Percentiles rank a stretch among this genome's conserved stretches.
These are phyloP conservation scores for Cristatella mucedo DNA, from an alignment of 2,888 invertebrate genomes.

Conservation along the genomic window DNA sequence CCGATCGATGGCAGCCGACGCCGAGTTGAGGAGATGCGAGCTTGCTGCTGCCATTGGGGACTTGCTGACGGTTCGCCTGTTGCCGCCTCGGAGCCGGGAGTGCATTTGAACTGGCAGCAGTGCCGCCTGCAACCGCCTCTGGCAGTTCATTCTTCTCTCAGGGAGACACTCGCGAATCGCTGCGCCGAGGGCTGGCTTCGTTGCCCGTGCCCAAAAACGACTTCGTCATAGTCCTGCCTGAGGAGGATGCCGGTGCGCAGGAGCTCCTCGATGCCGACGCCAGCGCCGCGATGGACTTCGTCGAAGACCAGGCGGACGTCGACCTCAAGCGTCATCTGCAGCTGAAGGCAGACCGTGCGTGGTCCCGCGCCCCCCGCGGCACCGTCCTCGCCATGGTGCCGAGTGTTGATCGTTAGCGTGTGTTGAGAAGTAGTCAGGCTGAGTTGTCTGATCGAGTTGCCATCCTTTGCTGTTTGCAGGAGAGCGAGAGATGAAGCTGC, in stretches of 20 bases:
- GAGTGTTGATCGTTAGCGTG: not conserved
- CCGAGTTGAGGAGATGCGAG: no score
- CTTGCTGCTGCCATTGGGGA: no score
- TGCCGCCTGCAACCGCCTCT: no score
- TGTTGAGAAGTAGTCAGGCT: not conserved
- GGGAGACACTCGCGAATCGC: no score
- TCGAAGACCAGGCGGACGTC: conserved; percentile 57
- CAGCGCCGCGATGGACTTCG: conserved; percentile 21
- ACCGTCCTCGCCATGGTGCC: not conserved
- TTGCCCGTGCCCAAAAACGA: conserved; percentile 86
- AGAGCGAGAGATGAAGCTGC: conserved; percentile 52
- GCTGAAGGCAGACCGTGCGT: not conserved
- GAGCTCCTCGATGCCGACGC: conserved; percentile 38
- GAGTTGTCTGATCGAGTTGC: not conserved
- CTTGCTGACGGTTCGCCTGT: no score
- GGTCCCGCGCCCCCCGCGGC: no score
- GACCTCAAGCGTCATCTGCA: conserved; percentile 41
- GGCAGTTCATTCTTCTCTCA: no score
- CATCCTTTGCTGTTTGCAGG: conserved; percentile 34
- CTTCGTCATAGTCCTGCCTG: conserved; percentile 93
- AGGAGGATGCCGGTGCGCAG: conserved; percentile 47
- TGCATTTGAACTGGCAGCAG: no score
- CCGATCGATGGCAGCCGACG: no score
- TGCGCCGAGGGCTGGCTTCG: conserved; percentile 55
- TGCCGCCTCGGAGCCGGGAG: no score